Evolutionary conservation across 2,888 invertebrate genomes (phyloP).

Genomic region (Lasioglossum calceatum): DNA sequence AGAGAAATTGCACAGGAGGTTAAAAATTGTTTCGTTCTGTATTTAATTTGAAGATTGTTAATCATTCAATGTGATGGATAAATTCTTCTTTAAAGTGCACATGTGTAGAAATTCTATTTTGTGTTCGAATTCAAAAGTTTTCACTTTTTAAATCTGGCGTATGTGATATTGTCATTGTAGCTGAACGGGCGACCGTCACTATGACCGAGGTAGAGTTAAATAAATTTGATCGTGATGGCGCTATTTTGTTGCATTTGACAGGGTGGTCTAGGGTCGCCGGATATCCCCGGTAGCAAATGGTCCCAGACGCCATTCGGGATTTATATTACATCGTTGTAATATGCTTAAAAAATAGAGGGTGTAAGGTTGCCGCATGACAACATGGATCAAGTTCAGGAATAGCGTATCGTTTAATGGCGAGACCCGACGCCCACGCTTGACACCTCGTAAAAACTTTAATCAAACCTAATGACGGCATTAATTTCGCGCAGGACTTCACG

Average conservation of each 20-base stretch:
- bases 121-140: background rate
- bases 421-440: constrained; percentile 71
- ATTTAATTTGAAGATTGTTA: background rate
- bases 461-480: constrained; percentile 72
- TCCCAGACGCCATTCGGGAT: background rate
- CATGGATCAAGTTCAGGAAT: constrained; percentile 49
- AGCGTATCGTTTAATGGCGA: constrained; percentile 71
- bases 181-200: background rate
- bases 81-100: background rate
- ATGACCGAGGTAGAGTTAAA: background rate
- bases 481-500: constrained; percentile 58
- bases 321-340: constrained; percentile 6
- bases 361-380: constrained; percentile 23
- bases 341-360: constrained; percentile 10
- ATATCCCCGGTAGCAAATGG: background rate
- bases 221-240: background rate
- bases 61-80: background rate
- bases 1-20: no score
- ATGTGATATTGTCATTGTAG: background rate
- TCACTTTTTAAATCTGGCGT: background rate
- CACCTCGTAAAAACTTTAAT: constrained; percentile 79
- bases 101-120: background rate
- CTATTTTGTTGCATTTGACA: constrained; percentile 16
- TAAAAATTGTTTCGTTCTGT: no score
- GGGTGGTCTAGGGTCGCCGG: constrained; percentile 6